Evolutionary conservation across 1,140 invertebrate genomes (phyloP).

Genomic region (Drosophila quadrilineata): DNA sequence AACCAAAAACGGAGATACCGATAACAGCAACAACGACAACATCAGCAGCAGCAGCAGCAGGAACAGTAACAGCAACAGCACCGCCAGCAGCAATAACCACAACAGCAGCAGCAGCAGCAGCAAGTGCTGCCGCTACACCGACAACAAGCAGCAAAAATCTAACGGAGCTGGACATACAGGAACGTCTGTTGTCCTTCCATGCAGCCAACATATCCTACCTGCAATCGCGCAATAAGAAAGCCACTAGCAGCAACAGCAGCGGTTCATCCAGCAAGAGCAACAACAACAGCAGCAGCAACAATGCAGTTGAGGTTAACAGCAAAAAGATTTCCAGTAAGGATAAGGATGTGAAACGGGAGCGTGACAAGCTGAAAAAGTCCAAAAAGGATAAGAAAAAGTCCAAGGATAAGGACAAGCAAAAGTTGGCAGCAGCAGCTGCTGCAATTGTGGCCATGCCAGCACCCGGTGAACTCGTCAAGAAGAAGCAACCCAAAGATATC

Average conservation of each 20-base stretch:
- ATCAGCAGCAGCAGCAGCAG: neutral
- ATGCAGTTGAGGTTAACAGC: conserved; percentile 4
- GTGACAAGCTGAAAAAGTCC: conserved; percentile 57
- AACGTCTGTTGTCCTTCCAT: conserved; percentile 84
- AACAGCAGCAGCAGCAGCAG: neutral
- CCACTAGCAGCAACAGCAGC: conserved; percentile 17
- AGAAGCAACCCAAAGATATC: conserved; percentile 32
- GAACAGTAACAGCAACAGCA: conserved; percentile 4
- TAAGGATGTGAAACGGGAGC: conserved; percentile 55
- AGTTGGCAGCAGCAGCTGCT: conserved; percentile 2
- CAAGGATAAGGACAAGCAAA: conserved; percentile 55
- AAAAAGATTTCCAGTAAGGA: conserved; percentile 56
- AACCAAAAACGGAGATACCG: conserved; percentile 42
- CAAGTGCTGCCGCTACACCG: neutral
- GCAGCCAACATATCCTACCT: conserved; percentile 84
- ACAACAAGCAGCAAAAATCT: conserved; percentile 50
- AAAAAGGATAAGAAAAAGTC: conserved; percentile 69
- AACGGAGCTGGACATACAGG: conserved; percentile 84
- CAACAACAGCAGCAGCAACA: conserved; percentile 24
- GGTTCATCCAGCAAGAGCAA: conserved; percentile 12
- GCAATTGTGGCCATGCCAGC: neutral
- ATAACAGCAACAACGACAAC: neutral
- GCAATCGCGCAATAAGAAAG: conserved; percentile 84
- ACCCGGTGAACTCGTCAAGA: conserved; percentile 41
- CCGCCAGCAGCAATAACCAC: neutral